Conservation (phyloP, 2,888 invertebrate genomes). For the Hetaerina titia region DNA sequence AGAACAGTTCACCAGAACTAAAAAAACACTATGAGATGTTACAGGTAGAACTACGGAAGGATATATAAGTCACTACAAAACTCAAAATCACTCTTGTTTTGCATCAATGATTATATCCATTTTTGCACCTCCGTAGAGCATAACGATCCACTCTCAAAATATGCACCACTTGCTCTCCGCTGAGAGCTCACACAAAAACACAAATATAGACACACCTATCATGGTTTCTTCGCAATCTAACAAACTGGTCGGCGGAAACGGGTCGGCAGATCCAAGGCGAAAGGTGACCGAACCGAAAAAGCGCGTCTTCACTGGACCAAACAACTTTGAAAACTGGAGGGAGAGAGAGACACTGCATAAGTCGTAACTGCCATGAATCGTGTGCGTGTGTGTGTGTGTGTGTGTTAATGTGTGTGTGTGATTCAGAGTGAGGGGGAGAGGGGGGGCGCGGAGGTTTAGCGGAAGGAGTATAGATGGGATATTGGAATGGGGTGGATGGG, state of each 20-base stretch:
- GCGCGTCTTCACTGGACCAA: slow-evolving; percentile 65
- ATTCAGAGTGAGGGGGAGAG: not conserved
- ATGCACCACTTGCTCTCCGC: not conserved
- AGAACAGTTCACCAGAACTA: not conserved
- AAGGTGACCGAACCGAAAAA: not conserved
- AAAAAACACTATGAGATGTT: not conserved
- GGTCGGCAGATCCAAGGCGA: not conserved
- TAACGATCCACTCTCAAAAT: not conserved
- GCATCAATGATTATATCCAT: not conserved
- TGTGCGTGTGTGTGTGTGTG: slow-evolving; percentile 30
- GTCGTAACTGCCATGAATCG: not conserved
- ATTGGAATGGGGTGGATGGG: not conserved
- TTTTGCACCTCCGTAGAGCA: not conserved
- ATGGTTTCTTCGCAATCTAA: not conserved
- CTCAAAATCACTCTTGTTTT: not conserved
- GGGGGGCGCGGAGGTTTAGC: slow-evolving; percentile 14
- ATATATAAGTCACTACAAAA: not conserved
- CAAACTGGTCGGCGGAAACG: not conserved
- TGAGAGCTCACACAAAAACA: not conserved
- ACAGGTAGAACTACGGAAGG: not conserved
- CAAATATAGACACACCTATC: not conserved
- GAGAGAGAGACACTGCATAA: slow-evolving; percentile 46
- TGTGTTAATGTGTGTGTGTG: not conserved
- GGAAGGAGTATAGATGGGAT: slow-evolving; percentile 32
- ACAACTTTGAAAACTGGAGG: slow-evolving; percentile 61